Percentiles rank a stretch among this genome's conserved stretches.
Evolutionary conservation across 2,888 invertebrate species (phyloP).

Genomic region (Petrophora chlorosata): DNA sequence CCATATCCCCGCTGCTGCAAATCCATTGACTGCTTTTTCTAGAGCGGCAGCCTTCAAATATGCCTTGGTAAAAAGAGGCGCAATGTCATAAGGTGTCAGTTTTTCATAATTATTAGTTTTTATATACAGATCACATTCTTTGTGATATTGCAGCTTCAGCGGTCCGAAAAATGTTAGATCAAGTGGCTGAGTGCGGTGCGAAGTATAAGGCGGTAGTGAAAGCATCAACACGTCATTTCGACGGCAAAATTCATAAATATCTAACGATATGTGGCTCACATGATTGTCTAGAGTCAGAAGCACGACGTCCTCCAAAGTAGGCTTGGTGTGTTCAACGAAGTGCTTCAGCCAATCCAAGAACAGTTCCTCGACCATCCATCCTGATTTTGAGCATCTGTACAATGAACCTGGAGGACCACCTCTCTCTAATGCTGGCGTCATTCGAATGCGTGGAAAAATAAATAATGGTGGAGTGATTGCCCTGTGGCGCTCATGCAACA

Average conservation of each 20-base stretch:
- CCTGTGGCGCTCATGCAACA: not conserved
- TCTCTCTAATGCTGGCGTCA: not conserved
- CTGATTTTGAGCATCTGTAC: not conserved
- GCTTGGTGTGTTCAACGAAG: not conserved
- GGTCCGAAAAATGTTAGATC: conserved; percentile 34
- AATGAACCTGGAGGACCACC: not conserved
- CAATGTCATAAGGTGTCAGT: conserved; percentile 28
- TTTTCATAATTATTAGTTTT: conserved; percentile 15
- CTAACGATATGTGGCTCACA: not conserved
- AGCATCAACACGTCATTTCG: not conserved
- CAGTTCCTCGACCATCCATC: not conserved
- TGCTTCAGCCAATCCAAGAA: conserved; percentile 1
- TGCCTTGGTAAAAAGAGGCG: conserved; percentile 26
- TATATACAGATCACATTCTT: conserved; percentile 19
- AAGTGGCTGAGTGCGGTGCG: conserved; percentile 38
- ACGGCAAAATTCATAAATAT: not conserved
- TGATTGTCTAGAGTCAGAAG: not conserved
- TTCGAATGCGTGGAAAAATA: not conserved
- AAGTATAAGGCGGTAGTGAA: conserved; percentile 36
- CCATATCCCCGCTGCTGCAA: not conserved
- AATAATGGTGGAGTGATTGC: not conserved
- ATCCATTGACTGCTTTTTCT: too few relatives aligned
- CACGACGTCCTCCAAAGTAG: not conserved
- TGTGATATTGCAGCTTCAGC: conserved; percentile 22
- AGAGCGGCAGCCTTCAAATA: not conserved